phyloP scores from a whole-genome alignment of 2,113 vertebrate species.

The Syrrhaptes paradoxus region DNA sequence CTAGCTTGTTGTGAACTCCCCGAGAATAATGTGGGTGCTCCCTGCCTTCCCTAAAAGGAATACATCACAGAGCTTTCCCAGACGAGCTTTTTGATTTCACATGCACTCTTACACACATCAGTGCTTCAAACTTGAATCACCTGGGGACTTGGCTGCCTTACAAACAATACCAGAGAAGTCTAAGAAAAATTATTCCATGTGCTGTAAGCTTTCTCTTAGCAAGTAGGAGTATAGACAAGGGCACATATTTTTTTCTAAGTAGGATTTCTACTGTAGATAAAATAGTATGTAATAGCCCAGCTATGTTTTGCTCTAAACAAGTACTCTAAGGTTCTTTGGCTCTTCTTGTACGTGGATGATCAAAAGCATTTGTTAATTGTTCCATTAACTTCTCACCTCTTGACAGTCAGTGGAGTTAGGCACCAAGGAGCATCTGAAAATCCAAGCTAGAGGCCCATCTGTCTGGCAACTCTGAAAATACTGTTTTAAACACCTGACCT shows the following conservation, averaged over 20 bases:
- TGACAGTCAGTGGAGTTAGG: neutral
- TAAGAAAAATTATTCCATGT: neutral
- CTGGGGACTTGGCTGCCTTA: neutral
- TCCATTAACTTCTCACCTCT: neutral
- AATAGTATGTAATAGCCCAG: neutral
- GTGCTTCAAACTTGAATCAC: constrained; percentile 11
- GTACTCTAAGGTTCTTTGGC: neutral
- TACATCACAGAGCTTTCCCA: neutral
- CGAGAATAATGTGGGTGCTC: neutral
- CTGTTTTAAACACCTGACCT: neutral
- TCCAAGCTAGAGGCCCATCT: neutral
- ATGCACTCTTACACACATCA: neutral
- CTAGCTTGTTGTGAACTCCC: neutral
- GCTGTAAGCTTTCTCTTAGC: neutral
- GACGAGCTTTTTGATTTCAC: constrained; percentile 25
- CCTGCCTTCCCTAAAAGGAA: neutral
- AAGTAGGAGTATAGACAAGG: neutral
- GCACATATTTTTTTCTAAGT: neutral
- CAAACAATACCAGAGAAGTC: neutral
- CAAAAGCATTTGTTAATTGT: neutral
- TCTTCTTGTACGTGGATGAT: neutral
- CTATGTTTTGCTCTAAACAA: neutral
- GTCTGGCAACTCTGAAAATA: neutral
- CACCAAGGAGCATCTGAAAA: neutral
- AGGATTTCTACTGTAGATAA: neutral